These are phyloP conservation scores for Vulpes vulpes DNA, from an alignment of 2,113 vertebrate genomes.

Conservation along the genomic window DNA sequence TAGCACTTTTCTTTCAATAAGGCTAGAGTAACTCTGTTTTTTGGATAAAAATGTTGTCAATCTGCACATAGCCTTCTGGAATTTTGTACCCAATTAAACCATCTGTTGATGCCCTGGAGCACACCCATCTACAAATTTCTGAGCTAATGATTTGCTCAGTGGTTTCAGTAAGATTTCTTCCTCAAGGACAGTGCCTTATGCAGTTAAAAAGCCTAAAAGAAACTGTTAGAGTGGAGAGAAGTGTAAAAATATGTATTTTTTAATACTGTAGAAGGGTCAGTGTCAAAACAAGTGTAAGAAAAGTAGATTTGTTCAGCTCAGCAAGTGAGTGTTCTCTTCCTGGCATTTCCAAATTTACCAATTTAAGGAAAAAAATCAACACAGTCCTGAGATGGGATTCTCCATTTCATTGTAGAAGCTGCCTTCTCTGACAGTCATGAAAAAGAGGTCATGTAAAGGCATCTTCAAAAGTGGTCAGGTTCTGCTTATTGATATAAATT, in stretches of 20 bases:
- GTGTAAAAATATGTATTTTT: not conserved
- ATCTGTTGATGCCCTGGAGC: constrained; percentile 54
- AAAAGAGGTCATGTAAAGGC: not conserved
- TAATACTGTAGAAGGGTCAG: not conserved
- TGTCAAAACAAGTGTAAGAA: not conserved
- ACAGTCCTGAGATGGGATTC: not conserved
- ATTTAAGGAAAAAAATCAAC: not conserved
- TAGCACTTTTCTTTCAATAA: not conserved
- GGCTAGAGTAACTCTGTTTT: not conserved
- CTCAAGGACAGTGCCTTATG: not conserved
- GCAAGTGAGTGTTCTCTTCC: not conserved
- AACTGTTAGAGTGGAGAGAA: constrained; percentile 2
- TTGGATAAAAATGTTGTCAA: constrained; percentile 9
- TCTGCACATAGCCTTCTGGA: constrained; percentile 30
- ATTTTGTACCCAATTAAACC: constrained; percentile 64
- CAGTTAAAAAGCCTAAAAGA: constrained; percentile 6
- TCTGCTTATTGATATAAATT: not conserved
- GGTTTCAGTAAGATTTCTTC: constrained; percentile 5
- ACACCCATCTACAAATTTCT: constrained; percentile 34
- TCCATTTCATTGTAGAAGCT: not conserved
- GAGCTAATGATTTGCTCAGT: constrained; percentile 40
- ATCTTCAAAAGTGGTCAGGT: not conserved
- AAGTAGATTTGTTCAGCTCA: not conserved
- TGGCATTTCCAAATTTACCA: not conserved
- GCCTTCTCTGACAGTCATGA: not conserved